Conservation (phyloP, 2,113 vertebrate genomes). For the Ondatra zibethicus region DNA sequence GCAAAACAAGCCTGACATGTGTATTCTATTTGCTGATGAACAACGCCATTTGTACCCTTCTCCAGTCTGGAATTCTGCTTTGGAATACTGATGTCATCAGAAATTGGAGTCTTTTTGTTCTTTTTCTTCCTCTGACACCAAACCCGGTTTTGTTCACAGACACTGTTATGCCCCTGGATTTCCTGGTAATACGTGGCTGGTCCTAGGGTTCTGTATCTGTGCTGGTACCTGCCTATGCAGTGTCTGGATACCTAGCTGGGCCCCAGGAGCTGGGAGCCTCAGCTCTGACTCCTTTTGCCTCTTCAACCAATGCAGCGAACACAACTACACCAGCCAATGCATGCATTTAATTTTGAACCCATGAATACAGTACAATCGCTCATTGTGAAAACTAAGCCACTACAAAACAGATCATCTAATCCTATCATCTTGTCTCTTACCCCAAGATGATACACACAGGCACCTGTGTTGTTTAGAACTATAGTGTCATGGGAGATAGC, state of each 20-base stretch:
- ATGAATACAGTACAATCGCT: neutral
- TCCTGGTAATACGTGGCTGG: conserved; percentile 46
- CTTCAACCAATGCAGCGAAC: neutral
- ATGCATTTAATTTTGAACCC: neutral
- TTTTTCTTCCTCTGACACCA: conserved; percentile 47
- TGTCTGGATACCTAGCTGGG: neutral
- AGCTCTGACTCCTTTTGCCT: neutral
- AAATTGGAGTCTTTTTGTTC: conserved; percentile 39
- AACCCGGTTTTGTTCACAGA: conserved; percentile 70
- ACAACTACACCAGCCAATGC: neutral
- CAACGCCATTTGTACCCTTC: conserved; percentile 87
- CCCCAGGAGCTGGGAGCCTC: neutral
- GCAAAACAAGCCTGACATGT: conserved; percentile 88
- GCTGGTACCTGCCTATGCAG: neutral
- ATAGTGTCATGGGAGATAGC: neutral
- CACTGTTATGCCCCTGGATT: conserved; percentile 67
- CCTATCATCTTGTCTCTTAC: neutral
- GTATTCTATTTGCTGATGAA: conserved; percentile 90
- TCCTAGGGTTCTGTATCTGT: neutral
- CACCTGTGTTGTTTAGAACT: neutral
- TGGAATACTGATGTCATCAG: conserved; percentile 87
- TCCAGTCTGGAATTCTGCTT: conserved; percentile 85
- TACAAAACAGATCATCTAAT: neutral
- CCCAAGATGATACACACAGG: neutral
- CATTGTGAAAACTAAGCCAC: neutral